Conservation (phyloP, 2,888 invertebrate species). For the Thalpophila matura region DNA sequence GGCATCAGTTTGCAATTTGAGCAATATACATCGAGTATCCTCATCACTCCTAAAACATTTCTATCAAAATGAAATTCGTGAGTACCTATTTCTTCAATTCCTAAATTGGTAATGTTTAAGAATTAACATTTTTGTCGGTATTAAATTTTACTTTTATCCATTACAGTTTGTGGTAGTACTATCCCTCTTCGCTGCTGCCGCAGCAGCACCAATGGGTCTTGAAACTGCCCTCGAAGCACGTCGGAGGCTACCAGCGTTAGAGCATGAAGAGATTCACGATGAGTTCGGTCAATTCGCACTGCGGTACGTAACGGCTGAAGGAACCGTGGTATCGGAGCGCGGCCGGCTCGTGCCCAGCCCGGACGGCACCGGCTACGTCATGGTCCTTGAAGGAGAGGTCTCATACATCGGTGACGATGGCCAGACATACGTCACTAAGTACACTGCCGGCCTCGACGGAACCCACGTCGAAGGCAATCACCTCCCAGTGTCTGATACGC, state of each 20-base stretch:
- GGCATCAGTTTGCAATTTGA: constrained; percentile 29
- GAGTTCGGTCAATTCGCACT: constrained; percentile 76
- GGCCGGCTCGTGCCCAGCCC: constrained; percentile 74
- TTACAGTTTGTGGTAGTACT: constrained; percentile 68
- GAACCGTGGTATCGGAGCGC: constrained; percentile 73
- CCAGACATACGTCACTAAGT: constrained; percentile 77
- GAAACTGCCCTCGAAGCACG: constrained; percentile 53
- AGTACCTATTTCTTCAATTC: constrained; percentile 1
- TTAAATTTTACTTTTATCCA: neutral
- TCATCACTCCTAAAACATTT: constrained; percentile 7
- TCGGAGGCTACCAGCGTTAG: constrained; percentile 69
- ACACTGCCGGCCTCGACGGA: constrained; percentile 76
- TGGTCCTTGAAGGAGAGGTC: constrained; percentile 75
- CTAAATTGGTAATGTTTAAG: neutral
- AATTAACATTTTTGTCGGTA: neutral
- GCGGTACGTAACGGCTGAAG: constrained; percentile 78
- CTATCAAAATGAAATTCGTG: constrained; percentile 69
- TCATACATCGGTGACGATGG: constrained; percentile 77
- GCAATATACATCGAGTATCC: constrained; percentile 8
- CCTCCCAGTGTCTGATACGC: constrained; percentile 65
- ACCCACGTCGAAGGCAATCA: constrained; percentile 72
- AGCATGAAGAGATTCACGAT: constrained; percentile 74
- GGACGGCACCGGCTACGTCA: constrained; percentile 68
- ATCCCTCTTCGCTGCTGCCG: constrained; percentile 63
- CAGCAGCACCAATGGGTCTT: constrained; percentile 62